Conservation (phyloP, 2,888 invertebrate species). For the Diogma glabrata region DNA sequence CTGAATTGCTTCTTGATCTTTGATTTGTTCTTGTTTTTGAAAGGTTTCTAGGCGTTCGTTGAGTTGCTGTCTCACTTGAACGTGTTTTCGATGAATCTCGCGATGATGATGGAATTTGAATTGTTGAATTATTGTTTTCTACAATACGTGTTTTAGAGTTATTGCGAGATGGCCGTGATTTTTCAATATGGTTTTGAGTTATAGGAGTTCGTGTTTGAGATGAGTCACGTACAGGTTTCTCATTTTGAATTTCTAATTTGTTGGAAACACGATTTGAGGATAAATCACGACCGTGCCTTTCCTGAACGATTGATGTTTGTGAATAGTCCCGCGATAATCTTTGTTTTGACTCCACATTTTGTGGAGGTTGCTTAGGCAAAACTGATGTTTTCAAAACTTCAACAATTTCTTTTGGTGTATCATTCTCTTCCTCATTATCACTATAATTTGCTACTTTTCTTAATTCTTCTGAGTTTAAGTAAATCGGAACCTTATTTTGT, state of each 20-base stretch:
- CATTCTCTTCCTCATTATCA: conserved; percentile 8
- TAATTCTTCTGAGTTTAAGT: conserved; percentile 50
- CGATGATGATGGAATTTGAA: neutral
- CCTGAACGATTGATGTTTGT: too few relatives aligned
- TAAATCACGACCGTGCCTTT: too few relatives aligned
- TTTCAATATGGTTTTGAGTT: too few relatives aligned
- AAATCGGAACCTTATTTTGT: conserved; percentile 38
- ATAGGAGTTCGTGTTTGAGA: too few relatives aligned
- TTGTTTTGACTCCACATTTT: neutral
- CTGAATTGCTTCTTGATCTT: conserved; percentile 9
- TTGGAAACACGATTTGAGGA: neutral
- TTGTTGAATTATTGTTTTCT: neutral
- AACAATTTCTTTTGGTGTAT: too few relatives aligned
- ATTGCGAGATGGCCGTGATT: too few relatives aligned
- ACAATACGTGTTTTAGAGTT: too few relatives aligned
- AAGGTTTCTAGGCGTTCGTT: neutral
- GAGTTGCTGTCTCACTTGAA: neutral
- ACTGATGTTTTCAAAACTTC: too few relatives aligned
- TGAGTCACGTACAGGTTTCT: neutral
- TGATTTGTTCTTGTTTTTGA: neutral
- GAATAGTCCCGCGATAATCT: too few relatives aligned
- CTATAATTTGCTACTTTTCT: conserved; percentile 44
- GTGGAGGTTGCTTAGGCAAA: too few relatives aligned
- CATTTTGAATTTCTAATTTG: neutral
- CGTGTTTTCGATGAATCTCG: neutral